These are phyloP conservation scores for Myotis lucifugus DNA, from an alignment of 2,113 vertebrate genomes.

Conservation along the genomic window DNA sequence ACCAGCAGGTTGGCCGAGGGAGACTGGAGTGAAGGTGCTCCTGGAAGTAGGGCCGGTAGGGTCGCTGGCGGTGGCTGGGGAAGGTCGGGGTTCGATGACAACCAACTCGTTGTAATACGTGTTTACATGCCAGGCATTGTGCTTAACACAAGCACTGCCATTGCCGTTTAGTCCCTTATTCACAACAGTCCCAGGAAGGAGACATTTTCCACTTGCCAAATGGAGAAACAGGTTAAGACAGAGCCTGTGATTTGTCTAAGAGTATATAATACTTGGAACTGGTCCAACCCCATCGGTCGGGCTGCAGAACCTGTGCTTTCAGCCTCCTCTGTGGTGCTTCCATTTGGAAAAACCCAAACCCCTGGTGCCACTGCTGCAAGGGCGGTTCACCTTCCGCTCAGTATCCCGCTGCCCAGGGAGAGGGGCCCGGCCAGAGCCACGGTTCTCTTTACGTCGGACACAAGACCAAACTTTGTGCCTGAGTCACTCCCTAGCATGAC, in stretches of 20 bases:
- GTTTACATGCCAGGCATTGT: neutral
- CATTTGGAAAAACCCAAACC: neutral
- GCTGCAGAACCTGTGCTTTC: neutral
- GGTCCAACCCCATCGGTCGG: neutral
- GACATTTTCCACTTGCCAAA: neutral
- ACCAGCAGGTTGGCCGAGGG: neutral
- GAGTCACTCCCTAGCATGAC: neutral
- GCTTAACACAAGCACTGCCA: neutral
- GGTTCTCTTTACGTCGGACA: neutral
- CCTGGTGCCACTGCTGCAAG: neutral
- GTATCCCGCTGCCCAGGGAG: neutral
- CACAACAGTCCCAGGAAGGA: neutral
- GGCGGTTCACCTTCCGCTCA: neutral
- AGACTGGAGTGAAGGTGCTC: neutral
- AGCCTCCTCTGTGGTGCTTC: neutral
- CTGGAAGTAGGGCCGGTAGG: neutral
- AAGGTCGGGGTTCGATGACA: rapidly evolving
- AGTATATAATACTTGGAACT: neutral
- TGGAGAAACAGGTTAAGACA: neutral
- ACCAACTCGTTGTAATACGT: rapidly evolving
- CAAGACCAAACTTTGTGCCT: rapidly evolving
- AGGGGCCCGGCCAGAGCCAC: neutral
- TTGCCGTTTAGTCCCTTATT: neutral
- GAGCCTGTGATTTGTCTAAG: neutral
- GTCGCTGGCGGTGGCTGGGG: neutral